A percentile compares a stretch with the other conserved stretches of the same genome.
These are phyloP conservation scores for Galeopterus variegatus DNA, from an alignment of 2,113 vertebrate genomes.

Conservation along the genomic window DNA sequence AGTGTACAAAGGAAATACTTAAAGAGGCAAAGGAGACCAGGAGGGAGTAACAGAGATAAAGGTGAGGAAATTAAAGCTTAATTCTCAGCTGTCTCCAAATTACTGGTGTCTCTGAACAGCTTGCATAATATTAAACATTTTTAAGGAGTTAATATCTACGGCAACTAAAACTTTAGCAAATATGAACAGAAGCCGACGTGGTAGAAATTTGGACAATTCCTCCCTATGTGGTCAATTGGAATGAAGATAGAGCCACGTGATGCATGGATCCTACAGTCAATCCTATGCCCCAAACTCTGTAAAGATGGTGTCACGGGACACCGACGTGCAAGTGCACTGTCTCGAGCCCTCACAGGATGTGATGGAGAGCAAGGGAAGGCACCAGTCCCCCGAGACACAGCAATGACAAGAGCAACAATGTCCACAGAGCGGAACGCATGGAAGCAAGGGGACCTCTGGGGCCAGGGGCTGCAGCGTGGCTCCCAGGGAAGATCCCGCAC, in stretches of 20 bases:
- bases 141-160: neutral
- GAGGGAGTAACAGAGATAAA: neutral
- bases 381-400: fast-evolving
- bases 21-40: neutral
- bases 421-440: too few relatives aligned
- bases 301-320: too few relatives aligned
- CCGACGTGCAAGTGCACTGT: fast-evolving
- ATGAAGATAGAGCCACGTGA: neutral
- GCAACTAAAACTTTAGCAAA: neutral
- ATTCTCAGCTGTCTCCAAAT: neutral
- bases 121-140: neutral
- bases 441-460: neutral
- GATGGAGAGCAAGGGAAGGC: neutral
- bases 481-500: neutral
- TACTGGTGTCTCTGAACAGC: neutral
- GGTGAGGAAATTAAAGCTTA: neutral
- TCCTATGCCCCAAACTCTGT: too few relatives aligned
- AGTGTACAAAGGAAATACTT: neutral
- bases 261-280: fast-evolving
- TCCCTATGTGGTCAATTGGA: neutral
- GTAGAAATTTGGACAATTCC: neutral
- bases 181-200: neutral
- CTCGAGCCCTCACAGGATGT: neutral
- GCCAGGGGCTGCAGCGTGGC: neutral
- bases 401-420: neutral